Evolutionary conservation across 2,113 vertebrate species (phyloP), one percentile per base, ranked within the genome.

Genomic region (Drymodes brunneopygia): DNA sequence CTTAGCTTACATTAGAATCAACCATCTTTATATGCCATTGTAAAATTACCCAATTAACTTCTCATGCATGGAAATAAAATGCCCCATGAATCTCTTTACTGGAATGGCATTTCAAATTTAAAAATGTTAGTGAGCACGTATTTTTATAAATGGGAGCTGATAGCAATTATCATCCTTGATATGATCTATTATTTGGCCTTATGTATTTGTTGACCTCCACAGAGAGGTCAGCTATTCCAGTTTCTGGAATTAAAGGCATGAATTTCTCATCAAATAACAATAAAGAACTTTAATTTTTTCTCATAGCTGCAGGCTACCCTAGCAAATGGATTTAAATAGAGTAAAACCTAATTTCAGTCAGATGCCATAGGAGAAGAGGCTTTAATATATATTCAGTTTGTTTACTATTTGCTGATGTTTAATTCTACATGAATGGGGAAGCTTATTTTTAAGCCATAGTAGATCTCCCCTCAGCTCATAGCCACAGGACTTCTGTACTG

Each of bases 181-280:
- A 42, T 48, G 62, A 92, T 79, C 89, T 92, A 89, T 79, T 71
- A 88, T 44, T 86, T 91, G 84, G 66, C 24, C 71, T 89, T 86
- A 91, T 62, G 42, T 54, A 92, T 69, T 85, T 91, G 62, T 91
- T 91, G 62, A 61, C 81, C 73, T 90, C 56, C 45, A 73, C 33
- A 12, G 25, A 92, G 33, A 92, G 47, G 70, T 82, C 66, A 88
- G 35, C 33, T 65, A 42, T 95, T 93, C 40, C 35, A 77, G 66
- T 50, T 95, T 94, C 78, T 80, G 27, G 54, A 91, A 92, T 88
- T 88, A 94, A 91, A 95, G 45, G 29, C 81, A 88, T 70, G 50
- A 95, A 93, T 57, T 94, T 95, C 81, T 85, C 79, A 91, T 94
- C 48, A 91, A 87, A 73, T 82, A 91, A 79, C 21, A 88, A 42